phyloP scores from a whole-genome alignment of 2,797 vertebrate genomes.

The Tauraco hartlaubi region DNA sequence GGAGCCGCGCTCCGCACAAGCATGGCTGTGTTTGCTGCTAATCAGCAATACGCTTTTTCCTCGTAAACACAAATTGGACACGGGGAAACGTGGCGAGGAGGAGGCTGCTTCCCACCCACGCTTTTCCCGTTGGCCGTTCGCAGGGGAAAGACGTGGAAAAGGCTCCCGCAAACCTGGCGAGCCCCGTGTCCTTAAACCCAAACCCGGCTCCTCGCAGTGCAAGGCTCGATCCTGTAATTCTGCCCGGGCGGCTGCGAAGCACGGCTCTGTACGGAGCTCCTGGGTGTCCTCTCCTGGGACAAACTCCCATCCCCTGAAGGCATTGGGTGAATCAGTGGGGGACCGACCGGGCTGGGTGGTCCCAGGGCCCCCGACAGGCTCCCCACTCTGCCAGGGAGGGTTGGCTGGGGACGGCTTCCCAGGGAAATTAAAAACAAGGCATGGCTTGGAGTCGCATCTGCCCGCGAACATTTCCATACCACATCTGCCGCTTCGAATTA shows the following conservation, averaged over 20 bases:
- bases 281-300: background rate
- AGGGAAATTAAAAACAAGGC: slow-evolving; percentile 9
- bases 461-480: slow-evolving; percentile 23
- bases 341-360: accelerated
- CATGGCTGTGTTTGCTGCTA: background rate
- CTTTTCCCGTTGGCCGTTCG: too few species aligned
- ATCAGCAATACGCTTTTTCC: background rate
- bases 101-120: accelerated
- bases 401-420: background rate
- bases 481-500: slow-evolving; percentile 70
- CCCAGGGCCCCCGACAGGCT: accelerated
- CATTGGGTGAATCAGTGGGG: accelerated
- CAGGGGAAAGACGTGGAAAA: too few species aligned
- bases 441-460: background rate
- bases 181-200: too few species aligned
- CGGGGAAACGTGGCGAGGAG: accelerated
- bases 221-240: accelerated
- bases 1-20: background rate
- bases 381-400: background rate
- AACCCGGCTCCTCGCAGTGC: accelerated
- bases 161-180: background rate
- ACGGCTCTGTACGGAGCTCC: accelerated
- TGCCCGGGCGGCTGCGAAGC: accelerated
- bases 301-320: background rate
- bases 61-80: background rate